Evolutionary conservation across 2,113 vertebrate genomes (phyloP).

Genomic region (Struthio camelus): DNA sequence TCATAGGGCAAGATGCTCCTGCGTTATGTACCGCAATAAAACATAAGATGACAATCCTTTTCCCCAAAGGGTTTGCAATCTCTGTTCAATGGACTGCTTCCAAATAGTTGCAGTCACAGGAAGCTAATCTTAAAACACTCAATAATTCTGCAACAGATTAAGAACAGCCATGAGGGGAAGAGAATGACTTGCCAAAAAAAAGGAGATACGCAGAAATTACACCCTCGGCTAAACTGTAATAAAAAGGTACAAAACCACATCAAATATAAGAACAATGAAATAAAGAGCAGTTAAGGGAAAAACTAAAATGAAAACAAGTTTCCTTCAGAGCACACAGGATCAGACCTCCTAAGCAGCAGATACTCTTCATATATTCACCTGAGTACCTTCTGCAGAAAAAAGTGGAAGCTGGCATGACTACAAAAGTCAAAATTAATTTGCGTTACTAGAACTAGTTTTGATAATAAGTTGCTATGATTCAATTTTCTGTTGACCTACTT

Average conservation of each 20-base stretch:
- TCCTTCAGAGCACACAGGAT: not conserved
- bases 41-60: accelerated
- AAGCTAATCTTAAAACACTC: not conserved
- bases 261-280: not conserved
- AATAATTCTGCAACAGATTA: not conserved
- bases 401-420: not conserved
- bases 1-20: not conserved
- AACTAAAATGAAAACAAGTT: not conserved
- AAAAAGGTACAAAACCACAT: not conserved
- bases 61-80: not conserved
- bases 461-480: constrained; percentile 14
- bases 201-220: not conserved
- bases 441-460: constrained; percentile 25
- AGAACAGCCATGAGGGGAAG: not conserved
- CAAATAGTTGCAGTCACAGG: not conserved
- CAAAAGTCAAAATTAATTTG: constrained; percentile 6
- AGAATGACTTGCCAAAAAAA: not conserved
- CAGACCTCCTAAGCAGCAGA: not conserved
- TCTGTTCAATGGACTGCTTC: not conserved
- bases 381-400: not conserved
- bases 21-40: not conserved
- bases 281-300: not conserved
- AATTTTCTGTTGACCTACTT: constrained; percentile 49
- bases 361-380: not conserved
- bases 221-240: not conserved